Percentiles rank a stretch among this genome's conserved stretches.
Conservation (phyloP, 2,797 vertebrate species). For the Falco berigora region DNA sequence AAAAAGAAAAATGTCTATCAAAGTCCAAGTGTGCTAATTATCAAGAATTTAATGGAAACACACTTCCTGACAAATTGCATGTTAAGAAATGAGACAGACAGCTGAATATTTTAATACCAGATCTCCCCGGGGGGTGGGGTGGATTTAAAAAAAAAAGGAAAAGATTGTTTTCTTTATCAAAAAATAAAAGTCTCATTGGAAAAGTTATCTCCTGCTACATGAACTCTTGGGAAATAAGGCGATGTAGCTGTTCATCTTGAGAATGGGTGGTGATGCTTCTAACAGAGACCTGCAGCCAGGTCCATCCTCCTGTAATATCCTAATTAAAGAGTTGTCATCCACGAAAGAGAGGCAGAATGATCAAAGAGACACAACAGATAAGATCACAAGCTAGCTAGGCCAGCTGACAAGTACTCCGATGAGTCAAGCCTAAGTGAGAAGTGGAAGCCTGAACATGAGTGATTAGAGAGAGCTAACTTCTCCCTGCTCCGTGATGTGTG, state of each 20-base stretch:
- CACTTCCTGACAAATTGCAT: slow-evolving; percentile 48
- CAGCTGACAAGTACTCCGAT: neutral
- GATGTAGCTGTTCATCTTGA: neutral
- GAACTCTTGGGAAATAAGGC: neutral
- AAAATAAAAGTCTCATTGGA: slow-evolving; percentile 10
- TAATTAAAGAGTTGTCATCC: slow-evolving; percentile 52
- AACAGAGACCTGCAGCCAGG: neutral
- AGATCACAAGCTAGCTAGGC: neutral
- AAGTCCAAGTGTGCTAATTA: slow-evolving; percentile 51
- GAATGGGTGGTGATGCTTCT: neutral
- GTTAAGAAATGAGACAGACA: slow-evolving; percentile 42
- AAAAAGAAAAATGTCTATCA: slow-evolving; percentile 48
- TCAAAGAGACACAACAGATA: neutral
- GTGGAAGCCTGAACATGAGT: neutral
- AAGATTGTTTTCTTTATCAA: slow-evolving; percentile 13
- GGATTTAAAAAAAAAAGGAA: neutral
- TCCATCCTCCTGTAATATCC: neutral
- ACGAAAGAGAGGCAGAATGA: neutral
- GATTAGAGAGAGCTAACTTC: neutral
- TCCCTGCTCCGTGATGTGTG: neutral
- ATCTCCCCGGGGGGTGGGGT: neutral
- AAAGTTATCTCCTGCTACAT: neutral
- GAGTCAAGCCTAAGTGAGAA: neutral
- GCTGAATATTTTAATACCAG: slow-evolving; percentile 43
- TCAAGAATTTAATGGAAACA: slow-evolving; percentile 43